These are phyloP conservation scores for Apus apus DNA, from an alignment of 2,113 vertebrate genomes.

Conservation along the genomic window DNA sequence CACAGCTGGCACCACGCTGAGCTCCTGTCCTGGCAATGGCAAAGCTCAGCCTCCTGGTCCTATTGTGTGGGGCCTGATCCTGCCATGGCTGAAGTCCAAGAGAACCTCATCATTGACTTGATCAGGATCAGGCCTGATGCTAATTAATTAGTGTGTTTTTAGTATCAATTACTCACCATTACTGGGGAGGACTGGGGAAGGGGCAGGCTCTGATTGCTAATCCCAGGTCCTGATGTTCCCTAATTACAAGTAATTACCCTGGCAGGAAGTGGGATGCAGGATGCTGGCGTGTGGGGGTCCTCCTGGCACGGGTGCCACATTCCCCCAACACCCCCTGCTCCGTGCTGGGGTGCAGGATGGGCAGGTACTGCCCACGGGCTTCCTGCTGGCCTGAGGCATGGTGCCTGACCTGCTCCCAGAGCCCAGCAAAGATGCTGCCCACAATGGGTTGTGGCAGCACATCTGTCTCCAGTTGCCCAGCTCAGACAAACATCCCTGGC, in stretches of 20 bases:
- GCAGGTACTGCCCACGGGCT: not conserved
- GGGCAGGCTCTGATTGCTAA: constrained; percentile 52
- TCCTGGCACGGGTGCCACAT: not conserved
- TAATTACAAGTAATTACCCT: constrained; percentile 15
- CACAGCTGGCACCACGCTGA: not conserved
- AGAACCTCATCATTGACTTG: not conserved
- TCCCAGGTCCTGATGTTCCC: constrained; percentile 8
- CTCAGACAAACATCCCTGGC: not conserved
- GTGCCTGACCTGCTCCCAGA: not conserved
- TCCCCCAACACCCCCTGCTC: no score
- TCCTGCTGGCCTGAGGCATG: fast-evolving
- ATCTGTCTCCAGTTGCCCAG: not conserved
- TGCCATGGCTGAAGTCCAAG: not conserved
- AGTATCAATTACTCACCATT: constrained; percentile 56
- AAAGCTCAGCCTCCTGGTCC: not conserved
- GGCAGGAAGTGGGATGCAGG: not conserved
- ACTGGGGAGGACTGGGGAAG: constrained; percentile 43
- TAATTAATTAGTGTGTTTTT: constrained; percentile 61
- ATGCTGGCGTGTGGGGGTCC: not conserved
- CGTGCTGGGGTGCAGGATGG: fast-evolving
- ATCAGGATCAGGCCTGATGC: constrained; percentile 32
- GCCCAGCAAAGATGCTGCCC: not conserved
- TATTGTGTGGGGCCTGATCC: not conserved
- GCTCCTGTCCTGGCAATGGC: not conserved
- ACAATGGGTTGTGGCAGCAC: not conserved